Evolutionary conservation across 2,113 vertebrate genomes (phyloP), one percentile per base, ranked within the genome.

Genomic region (Orientallactaga bullata): DNA sequence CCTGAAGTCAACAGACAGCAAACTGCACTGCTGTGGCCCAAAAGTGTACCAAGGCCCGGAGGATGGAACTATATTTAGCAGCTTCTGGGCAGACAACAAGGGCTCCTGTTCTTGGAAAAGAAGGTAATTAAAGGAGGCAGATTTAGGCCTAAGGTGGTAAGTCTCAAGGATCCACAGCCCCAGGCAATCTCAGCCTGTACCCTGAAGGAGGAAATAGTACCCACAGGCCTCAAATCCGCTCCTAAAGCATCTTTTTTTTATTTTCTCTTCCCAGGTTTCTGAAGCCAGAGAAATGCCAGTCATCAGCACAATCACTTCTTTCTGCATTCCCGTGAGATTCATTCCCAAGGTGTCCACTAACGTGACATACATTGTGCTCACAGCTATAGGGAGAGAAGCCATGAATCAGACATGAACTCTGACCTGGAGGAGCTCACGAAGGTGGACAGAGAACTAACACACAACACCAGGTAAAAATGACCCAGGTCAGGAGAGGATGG

Each of bases 101-200:
- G 66, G 72, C 92, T 94, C 95, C 90, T n/a, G 90, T 90, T 96
- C 96, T 95, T 94, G 95, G 90, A 95, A 97, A 97, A 94, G 95
- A 88, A 96, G 85, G 90, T 78, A 96, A 97, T 97, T 96, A 95
- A 92, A 96, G 79, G 79, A 96, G 95, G 97, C 97, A 95, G 95
- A 94, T 94, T 93, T 77, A 65, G 91, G 94, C 96, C 94, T 60
- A 83, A 94, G 94, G 96, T 90, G 92, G 85, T 93, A 73, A 94
- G 88, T 94, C 97, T 96, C 86, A 88, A 93, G 93, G 93, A 94
- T 94, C 93, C 88, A 63, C 90, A 88, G 94, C 95, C 96, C 93
- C 23, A 0, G 72, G 95, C 91, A 60, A 87, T 72, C 42, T 63
- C 84, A 65, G 63, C 79, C 92, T 84, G 91, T 15, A 84, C 80